phyloP scores from a whole-genome alignment of 2,113 vertebrate genomes.

The Psettodes erumei region DNA sequence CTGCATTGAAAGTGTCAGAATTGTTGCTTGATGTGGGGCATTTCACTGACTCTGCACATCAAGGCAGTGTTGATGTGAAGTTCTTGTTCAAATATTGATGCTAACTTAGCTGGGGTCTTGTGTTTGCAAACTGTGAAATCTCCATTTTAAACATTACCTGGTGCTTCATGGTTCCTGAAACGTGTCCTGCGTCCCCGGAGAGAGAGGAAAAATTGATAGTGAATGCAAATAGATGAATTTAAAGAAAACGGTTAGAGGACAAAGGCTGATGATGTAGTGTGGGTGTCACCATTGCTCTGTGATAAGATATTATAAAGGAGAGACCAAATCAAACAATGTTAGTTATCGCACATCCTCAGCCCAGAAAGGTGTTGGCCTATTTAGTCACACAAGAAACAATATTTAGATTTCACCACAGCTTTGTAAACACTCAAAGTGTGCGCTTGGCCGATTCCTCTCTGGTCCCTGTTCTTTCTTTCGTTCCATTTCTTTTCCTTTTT shows the following conservation, averaged over 20 bases:
- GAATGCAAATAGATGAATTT: conserved; percentile 60
- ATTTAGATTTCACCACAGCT: conserved; percentile 78
- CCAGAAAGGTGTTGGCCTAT: conserved; percentile 74
- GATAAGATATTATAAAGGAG: conserved; percentile 74
- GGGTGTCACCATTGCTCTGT: conserved; percentile 61
- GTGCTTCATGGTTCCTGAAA: conserved; percentile 38
- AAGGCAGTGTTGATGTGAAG: conserved; percentile 52
- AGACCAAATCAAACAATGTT: conserved; percentile 73
- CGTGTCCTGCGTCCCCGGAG: conserved; percentile 13
- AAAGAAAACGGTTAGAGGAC: conserved; percentile 55
- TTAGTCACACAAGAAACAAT: conserved; percentile 78
- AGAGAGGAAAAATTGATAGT: conserved; percentile 45
- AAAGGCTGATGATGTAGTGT: conserved; percentile 60
- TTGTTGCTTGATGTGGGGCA: conserved; percentile 42
- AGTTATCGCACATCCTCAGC: conserved; percentile 59
- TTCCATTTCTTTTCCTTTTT: conserved; percentile 7
- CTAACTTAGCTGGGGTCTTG: conserved; percentile 45
- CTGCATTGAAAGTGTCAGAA: conserved; percentile 35
- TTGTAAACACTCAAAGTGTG: conserved; percentile 61
- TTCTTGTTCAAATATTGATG: conserved; percentile 74
- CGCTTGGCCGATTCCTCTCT: conserved; percentile 40
- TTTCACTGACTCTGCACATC: conserved; percentile 45
- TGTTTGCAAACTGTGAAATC: conserved; percentile 59
- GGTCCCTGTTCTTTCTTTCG: conserved; percentile 24
- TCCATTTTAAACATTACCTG: conserved; percentile 48